Conservation (phyloP, 1,140 invertebrate genomes). For the Planococcus citri region DNA sequence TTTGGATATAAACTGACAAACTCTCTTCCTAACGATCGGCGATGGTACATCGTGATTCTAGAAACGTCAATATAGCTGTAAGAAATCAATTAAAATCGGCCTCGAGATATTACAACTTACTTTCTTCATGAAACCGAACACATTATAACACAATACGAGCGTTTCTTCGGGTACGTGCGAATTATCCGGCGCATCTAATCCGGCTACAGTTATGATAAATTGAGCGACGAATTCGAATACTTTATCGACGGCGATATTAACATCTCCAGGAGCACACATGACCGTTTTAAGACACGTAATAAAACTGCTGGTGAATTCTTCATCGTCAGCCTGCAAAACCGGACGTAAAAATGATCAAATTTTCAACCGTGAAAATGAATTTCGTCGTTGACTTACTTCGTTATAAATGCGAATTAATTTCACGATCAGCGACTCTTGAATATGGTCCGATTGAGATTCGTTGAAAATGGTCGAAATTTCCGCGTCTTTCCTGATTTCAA, state of each 20-base stretch:
- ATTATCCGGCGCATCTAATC: background rate
- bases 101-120: background rate
- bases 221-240: background rate
- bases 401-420: background rate
- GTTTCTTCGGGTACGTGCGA: background rate
- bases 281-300: background rate
- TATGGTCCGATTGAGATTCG: background rate
- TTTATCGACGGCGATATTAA: background rate
- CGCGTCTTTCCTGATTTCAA: background rate
- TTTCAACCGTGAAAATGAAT: background rate
- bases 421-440: background rate
- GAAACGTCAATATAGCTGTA: too few species aligned
- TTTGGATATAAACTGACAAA: slow-evolving; percentile 12
- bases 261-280: background rate
- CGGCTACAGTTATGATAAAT: background rate
- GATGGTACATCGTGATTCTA: slow-evolving; percentile 12
- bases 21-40: background rate
- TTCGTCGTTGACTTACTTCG: background rate
- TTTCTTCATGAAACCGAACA: background rate
- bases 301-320: background rate
- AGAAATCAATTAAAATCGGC: too few species aligned
- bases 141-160: background rate
- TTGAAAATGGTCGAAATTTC: background rate
- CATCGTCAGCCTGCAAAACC: background rate
- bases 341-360: background rate